Conservation (phyloP, 1,140 invertebrate genomes). For the Brachystomella parvula region DNA sequence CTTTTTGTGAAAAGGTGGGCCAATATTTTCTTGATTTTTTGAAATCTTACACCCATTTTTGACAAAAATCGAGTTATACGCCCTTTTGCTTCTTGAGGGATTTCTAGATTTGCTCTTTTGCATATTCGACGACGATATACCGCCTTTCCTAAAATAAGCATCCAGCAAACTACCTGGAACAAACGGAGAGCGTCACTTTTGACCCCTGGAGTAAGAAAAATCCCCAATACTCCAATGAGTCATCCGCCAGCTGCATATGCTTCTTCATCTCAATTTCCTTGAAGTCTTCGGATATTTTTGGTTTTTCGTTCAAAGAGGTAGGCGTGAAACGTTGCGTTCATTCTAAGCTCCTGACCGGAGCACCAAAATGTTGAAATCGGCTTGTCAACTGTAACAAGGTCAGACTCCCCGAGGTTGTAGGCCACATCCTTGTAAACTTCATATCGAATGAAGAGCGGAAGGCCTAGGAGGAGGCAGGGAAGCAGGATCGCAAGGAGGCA, state of each 20-base stretch:
- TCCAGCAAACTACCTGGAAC: constrained; percentile 62
- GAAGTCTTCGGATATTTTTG: constrained; percentile 56
- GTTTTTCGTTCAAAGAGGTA: constrained; percentile 64
- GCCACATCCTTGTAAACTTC: constrained; percentile 53
- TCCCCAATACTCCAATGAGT: constrained; percentile 79
- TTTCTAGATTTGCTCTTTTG: no score
- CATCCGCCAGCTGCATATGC: constrained; percentile 70
- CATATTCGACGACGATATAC: no score
- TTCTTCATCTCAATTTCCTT: constrained; percentile 70
- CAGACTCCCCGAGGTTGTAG: constrained; percentile 68
- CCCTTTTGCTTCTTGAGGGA: no score
- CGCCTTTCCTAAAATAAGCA: no score
- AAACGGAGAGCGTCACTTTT: constrained; percentile 63
- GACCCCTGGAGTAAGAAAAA: constrained; percentile 72
- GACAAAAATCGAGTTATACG: no score
- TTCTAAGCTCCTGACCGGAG: constrained; percentile 61
- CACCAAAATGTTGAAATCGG: constrained; percentile 38
- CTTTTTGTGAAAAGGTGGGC: no score
- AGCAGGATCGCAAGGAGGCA: constrained; percentile 62
- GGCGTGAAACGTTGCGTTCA: constrained; percentile 69
- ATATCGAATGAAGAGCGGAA: constrained; percentile 65
- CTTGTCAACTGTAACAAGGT: constrained; percentile 55
- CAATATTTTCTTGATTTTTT: no score
- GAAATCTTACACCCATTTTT: no score
- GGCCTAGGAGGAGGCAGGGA: constrained; percentile 60